A percentile compares a stretch with the other conserved stretches of the same genome.
phyloP scores from a whole-genome alignment of 2,888 invertebrate genomes.

The Biston betularia region DNA sequence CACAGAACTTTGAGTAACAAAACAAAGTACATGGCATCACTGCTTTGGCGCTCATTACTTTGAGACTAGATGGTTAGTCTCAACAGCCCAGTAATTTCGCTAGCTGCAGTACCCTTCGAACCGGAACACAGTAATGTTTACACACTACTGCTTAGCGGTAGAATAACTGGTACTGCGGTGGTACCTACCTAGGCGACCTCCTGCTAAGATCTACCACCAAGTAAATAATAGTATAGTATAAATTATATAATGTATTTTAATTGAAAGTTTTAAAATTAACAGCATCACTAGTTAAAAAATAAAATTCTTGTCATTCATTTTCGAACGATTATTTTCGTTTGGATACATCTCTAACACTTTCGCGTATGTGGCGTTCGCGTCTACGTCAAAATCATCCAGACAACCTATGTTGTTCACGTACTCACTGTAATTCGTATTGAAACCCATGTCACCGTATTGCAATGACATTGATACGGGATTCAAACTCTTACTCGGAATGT shows the following conservation, averaged over 20 bases:
- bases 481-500: constrained; percentile 18
- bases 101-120: too few relatives aligned
- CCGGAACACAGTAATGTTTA: too few relatives aligned
- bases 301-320: constrained; percentile 26
- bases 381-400: constrained; percentile 45
- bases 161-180: too few relatives aligned
- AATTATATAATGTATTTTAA: neutral
- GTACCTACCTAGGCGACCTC: too few relatives aligned
- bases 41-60: too few relatives aligned
- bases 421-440: constrained; percentile 64
- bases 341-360: constrained; percentile 63
- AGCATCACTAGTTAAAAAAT: neutral
- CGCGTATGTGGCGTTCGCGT: constrained; percentile 47
- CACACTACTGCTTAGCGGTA: too few relatives aligned
- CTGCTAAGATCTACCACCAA: too few relatives aligned
- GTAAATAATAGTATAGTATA: too few relatives aligned
- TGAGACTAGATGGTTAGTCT: too few relatives aligned
- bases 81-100: too few relatives aligned
- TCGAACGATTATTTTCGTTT: constrained; percentile 58
- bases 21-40: too few relatives aligned
- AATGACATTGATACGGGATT: constrained; percentile 61
- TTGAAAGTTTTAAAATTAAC: neutral
- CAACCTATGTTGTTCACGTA: constrained; percentile 53
- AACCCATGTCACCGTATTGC: constrained; percentile 71
- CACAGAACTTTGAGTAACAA: too few relatives aligned